Conservation (phyloP, 2,888 invertebrate species). For the Buathra laborator region DNA sequence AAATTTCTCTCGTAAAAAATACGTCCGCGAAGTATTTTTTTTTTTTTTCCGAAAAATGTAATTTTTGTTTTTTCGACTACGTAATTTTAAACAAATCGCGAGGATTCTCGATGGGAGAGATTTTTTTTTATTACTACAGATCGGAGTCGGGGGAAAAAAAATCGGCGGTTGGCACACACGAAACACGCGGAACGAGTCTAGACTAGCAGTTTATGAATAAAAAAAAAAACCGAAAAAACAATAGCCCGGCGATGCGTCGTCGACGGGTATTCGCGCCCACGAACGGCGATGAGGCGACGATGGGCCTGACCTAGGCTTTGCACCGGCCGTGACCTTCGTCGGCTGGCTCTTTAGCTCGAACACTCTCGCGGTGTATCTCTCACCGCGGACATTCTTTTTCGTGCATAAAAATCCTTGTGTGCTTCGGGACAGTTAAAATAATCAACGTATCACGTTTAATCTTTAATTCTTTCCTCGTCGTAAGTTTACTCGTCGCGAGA, state of each 20-base stretch:
- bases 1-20: too few relatives aligned
- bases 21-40: too few relatives aligned
- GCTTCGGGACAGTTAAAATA: neutral
- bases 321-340: constrained; percentile 82
- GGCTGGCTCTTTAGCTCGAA: constrained; percentile 60
- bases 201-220: neutral
- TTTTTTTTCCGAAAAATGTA: too few relatives aligned
- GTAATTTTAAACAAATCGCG: too few relatives aligned
- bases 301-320: constrained; percentile 84
- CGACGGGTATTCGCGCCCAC: constrained; percentile 56
- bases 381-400: constrained; percentile 22
- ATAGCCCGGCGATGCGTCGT: constrained; percentile 44
- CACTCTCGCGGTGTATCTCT: constrained; percentile 56
- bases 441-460: constrained; percentile 13
- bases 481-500: neutral
- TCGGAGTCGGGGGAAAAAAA: neutral
- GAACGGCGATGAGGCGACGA: constrained; percentile 71
- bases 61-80: too few relatives aligned
- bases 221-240: neutral
- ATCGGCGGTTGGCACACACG: neutral
- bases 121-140: neutral
- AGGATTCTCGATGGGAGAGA: too few relatives aligned
- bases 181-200: constrained; percentile 5
- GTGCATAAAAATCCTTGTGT: neutral
- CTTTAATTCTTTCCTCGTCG: neutral